Base-by-base conservation (phyloP, 2,888 invertebrate species). In the Bruchidius siliquastri region DNA sequence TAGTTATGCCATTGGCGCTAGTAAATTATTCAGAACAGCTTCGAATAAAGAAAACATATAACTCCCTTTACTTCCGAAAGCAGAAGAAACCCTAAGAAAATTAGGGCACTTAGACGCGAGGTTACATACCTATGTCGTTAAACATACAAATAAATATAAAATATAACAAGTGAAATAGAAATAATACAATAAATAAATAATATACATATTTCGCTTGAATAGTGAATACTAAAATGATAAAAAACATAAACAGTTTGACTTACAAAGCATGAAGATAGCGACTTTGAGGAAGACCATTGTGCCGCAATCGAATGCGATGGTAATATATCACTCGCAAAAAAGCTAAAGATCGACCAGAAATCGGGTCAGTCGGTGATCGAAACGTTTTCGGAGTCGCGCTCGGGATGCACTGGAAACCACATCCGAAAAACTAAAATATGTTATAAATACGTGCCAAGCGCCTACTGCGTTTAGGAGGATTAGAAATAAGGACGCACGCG, bases 381-480 rank as follows among this genome's bases (percentile, higher is more conserved):
- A 26, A 21, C 74, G 70, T 75, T 77, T 75, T 75, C 72, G 67
- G 49, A 13, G 6, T 8, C 49, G 49, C 49, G 49, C 49, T 49
- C 49, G 49, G 73, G 70, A 74, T 76, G 76, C 73, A 72, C 75
- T 75, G 73, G 76, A 72, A 75, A 75, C 74, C 74, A 72, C 76
- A 69, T 32, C 71, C 74, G 71, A 71, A 71, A 74, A 76, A 78
- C 78, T 76, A 74, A 77, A 76, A 74, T 71, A 74, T 80, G 79
- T 79, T 80, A 80, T 80, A 80, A 80, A 80, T 80, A 80, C 79
- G 77, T 79, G 79, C 77, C 76, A 74, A 80, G 79, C 79, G 79
- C 79, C 80, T 78, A 22, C 18, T 49, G 49, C 49, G 18, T 3
- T 49, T 49, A 49, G 49, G 74, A 77, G 77, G 74, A 74, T 75